These are phyloP conservation scores for Poeciliopsis presidionis DNA, from an alignment of 2,797 vertebrate species.

Conservation along the genomic window DNA sequence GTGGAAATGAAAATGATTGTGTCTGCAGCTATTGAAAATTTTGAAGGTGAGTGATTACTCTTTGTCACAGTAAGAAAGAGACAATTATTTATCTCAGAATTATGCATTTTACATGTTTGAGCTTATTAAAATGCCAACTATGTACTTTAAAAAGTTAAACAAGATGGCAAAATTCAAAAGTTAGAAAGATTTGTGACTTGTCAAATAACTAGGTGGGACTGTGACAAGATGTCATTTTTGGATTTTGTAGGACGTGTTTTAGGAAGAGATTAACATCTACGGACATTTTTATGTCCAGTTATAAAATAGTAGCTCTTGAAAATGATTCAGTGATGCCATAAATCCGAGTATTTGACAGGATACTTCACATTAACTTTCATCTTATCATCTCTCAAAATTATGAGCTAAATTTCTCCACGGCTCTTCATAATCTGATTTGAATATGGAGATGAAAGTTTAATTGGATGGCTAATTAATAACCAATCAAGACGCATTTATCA, in stretches of 20 bases:
- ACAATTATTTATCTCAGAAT: constrained; percentile 18
- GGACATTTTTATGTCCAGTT: not conserved
- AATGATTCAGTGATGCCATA: not conserved
- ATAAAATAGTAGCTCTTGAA: not conserved
- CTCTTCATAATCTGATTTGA: constrained; percentile 50
- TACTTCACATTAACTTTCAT: constrained; percentile 12
- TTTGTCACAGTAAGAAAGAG: constrained; percentile 9
- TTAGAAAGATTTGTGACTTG: not conserved
- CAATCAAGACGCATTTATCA: constrained; percentile 62
- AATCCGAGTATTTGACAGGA: not conserved
- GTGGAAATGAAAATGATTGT: constrained; percentile 37
- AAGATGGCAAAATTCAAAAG: not conserved
- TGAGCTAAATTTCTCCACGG: constrained; percentile 21
- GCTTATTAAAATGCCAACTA: not conserved
- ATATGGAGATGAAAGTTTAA: constrained; percentile 59
- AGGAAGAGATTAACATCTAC: too few relatives aligned
- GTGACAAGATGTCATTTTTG: not conserved
- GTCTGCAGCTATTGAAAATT: constrained; percentile 14
- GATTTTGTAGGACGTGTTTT: not conserved
- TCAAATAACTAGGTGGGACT: not conserved
- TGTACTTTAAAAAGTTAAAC: not conserved
- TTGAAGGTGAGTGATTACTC: not conserved
- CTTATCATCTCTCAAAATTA: constrained; percentile 28
- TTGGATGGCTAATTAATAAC: constrained; percentile 69
- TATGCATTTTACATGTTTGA: constrained; percentile 5